Base-by-base conservation (phyloP, 2,888 invertebrate genomes). In the Ariolimax columbianus region DNA sequence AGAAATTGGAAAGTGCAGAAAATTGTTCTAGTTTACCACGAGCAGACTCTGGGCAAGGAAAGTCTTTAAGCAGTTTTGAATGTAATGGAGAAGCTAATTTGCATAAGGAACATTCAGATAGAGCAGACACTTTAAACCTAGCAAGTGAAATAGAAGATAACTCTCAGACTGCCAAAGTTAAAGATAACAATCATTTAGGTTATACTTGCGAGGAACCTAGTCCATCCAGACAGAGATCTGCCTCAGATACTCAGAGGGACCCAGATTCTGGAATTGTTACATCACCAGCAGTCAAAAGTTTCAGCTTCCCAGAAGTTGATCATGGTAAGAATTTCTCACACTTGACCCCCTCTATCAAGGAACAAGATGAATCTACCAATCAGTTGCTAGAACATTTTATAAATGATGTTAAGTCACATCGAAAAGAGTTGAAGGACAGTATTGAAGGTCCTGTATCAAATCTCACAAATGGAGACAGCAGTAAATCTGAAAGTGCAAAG, bases 41-140 rank as follows among this genome's bases (percentile, higher is more conserved):
- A 30, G n/a, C 66, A 30, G 66, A 66, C 30, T 66, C 66, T 30
- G 66, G 66, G 4, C 66, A 66, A 66, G 66, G 66, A 66, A 66
- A 66, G 11, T 66, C 66, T 30, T 6, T 66, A 30, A 66, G 66
- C n/a, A 66, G n/a, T 66, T n/a, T n/a, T 66, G 66, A 66, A n/a
- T n/a, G n/a, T 66, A 11, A 66, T 66, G n/a, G 30, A 9, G 66
- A 66, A n/a, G 30, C n/a, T 30, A 66, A 9, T 30, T 6, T 47
- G 47, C 47, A 6, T 47, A 47, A 6, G 14, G 47, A 47, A 47
- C 30, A 2, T n/a, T 30, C 66, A 66, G n/a, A 66, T 30, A 11
- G 30, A 9, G 11, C n/a, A 66, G 30, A 66, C 26, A 26, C 2
- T n/a, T 30, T 66, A 66, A 30, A n/a, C 3, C n/a, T 30, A 66